A percentile compares a stretch with the other conserved stretches of the same genome.
Evolutionary conservation across 2,797 vertebrate species (phyloP).

Genomic region (Pampus argenteus): DNA sequence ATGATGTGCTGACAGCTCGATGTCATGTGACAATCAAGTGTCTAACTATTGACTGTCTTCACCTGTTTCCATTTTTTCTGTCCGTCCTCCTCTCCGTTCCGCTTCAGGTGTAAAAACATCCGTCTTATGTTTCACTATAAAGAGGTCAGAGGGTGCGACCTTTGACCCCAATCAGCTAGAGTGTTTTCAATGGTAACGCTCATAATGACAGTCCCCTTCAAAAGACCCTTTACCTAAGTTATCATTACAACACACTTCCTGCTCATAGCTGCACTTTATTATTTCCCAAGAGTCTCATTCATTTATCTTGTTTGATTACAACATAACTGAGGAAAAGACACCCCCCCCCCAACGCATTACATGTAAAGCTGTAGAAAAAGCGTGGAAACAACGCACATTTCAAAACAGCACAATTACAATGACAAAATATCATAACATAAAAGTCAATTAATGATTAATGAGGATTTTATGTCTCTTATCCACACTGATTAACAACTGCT

Average conservation of each 20-base stretch:
- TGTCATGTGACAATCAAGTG: slow-evolving; percentile 5
- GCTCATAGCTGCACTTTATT: slow-evolving; percentile 1
- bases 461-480: neutral
- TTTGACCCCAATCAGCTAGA: slow-evolving; percentile 27
- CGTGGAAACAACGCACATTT: too few species aligned
- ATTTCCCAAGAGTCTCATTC: neutral
- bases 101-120: slow-evolving; percentile 8
- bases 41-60: neutral
- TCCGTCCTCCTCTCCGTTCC: neutral
- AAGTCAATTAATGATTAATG: neutral
- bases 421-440: neutral
- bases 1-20: neutral
- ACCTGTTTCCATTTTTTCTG: neutral
- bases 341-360: neutral
- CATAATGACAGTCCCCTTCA: neutral
- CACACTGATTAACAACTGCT: neutral
- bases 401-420: too few species aligned
- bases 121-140: neutral
- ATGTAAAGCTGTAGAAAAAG: neutral
- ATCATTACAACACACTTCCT: neutral
- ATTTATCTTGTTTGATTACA: too few species aligned
- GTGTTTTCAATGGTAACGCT: slow-evolving; percentile 17
- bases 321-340: neutral
- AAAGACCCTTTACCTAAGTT: neutral
- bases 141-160: slow-evolving; percentile 25